Base-by-base conservation (phyloP, 2,797 vertebrate genomes). In the Helarctos malayanus region DNA sequence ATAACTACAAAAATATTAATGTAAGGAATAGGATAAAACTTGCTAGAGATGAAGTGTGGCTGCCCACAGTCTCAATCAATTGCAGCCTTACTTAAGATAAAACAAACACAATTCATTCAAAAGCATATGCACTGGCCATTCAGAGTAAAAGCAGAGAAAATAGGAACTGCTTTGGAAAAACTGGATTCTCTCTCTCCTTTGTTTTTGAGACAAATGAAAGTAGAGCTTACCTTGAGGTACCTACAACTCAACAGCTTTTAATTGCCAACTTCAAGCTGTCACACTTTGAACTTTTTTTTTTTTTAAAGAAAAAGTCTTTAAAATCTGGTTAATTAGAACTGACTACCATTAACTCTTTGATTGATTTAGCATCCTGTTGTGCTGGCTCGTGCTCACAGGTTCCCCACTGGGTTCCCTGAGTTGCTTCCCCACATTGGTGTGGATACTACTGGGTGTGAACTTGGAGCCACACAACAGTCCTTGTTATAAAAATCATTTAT, bases 101-200 rank as follows among this genome's bases (percentile, higher is more conserved):
- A 98, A 92, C 97, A 98, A 98, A 98, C 97, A 97, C 68, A 75
- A 97, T 97, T 98, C 97, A 97, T 97, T 98, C 98, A 97, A 96
- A 94, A 98, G 93, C 93, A 84, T 69, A 96, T 92, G 96, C 92
- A 95, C 83, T 89, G 89, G 96, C 15, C 90, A 94, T 97, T 98
- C 97, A 98, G 96, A 95, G 96, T 97, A 97, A 98, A 97, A 97
- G 89, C 89, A 95, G 97, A 97, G 96, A 98, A 98, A 98, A 98
- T 92, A 97, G 87, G 89, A 97, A 97, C 21, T 86, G 91, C 97
- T 98, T 96, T 91, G 95, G 97, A 83, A 27, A 86, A 98, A 98
- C 93, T 71, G 14, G 82, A 97, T 97, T 97, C 85, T 97, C 97
- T 71, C 79, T 87, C 86, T 97, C 78, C 97, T 97, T 73, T 79